Conservation (phyloP, 2,797 vertebrate species). For the Aulostomus chinensis region DNA sequence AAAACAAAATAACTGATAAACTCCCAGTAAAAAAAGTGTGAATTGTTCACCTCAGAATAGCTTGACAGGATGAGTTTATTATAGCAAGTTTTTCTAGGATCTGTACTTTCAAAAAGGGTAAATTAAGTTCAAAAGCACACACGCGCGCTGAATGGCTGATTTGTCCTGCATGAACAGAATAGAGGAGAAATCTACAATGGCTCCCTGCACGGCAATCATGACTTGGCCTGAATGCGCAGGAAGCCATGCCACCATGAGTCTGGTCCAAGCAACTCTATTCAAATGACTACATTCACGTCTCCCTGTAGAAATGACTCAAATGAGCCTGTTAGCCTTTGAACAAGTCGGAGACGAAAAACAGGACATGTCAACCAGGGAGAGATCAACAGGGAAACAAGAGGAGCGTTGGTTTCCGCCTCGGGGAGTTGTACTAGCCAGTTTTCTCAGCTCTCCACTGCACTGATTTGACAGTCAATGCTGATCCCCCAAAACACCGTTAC, state of each 20-base stretch:
- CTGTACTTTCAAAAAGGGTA: constrained; percentile 50
- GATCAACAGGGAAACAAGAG: constrained; percentile 80
- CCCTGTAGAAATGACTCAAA: constrained; percentile 74
- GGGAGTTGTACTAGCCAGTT: constrained; percentile 68
- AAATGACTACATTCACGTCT: constrained; percentile 71
- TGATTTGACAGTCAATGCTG: constrained; percentile 73
- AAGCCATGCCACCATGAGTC: constrained; percentile 73
- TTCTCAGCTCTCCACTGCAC: constrained; percentile 62
- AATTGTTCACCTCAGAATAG: too few species aligned
- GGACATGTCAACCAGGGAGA: constrained; percentile 79
- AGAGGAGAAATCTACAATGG: constrained; percentile 50
- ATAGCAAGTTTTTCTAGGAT: too few species aligned
- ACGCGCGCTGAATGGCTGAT: constrained; percentile 50
- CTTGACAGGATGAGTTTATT: too few species aligned
- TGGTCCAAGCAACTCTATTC: constrained; percentile 72
- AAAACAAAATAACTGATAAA: too few species aligned
- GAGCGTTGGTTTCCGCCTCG: constrained; percentile 72
- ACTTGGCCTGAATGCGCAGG: constrained; percentile 66
- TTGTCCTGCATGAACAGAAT: constrained; percentile 53
- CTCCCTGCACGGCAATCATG: constrained; percentile 62
- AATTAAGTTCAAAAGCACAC: constrained; percentile 59
- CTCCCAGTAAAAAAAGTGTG: too few species aligned
- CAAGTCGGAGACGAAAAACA: constrained; percentile 69
- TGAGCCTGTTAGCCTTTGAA: constrained; percentile 76
- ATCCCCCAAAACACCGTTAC: constrained; percentile 54